These are phyloP conservation scores for Campoplex capitator DNA, from an alignment of 2,888 invertebrate species.

Conservation along the genomic window DNA sequence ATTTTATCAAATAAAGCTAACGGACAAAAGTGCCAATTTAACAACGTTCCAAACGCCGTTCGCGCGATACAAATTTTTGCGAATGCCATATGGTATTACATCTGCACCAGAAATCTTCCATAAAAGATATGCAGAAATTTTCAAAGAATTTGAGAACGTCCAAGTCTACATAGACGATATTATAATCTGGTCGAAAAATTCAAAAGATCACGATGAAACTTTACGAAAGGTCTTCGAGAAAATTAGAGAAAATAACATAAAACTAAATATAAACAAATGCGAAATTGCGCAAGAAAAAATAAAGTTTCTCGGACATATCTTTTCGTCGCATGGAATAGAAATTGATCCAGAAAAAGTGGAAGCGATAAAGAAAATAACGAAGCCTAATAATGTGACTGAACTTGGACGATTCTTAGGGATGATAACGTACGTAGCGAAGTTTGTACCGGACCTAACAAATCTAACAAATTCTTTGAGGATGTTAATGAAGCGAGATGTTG, in stretches of 20 bases:
- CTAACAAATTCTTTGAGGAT: too few relatives aligned
- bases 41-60: conserved; percentile 76
- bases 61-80: conserved; percentile 73
- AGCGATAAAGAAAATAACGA: too few relatives aligned
- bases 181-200: conserved; percentile 62
- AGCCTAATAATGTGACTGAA: too few relatives aligned
- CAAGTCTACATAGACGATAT: conserved; percentile 70
- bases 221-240: conserved; percentile 47
- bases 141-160: conserved; percentile 58
- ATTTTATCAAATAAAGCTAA: conserved; percentile 74
- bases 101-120: conserved; percentile 68
- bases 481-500: too few relatives aligned
- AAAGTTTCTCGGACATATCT: conserved; percentile 15
- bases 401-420: too few relatives aligned
- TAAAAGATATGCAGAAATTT: conserved; percentile 65
- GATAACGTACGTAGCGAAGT: too few relatives aligned
- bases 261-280: background rate
- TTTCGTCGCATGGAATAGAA: background rate
- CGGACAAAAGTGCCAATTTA: conserved; percentile 71
- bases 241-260: background rate
- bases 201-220: conserved; percentile 53
- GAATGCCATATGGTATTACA: conserved; percentile 73
- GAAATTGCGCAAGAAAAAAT: background rate
- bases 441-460: too few relatives aligned
- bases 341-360: too few relatives aligned